Evolutionary conservation across 2,113 vertebrate species (phyloP).

Genomic region (Siphamia tubifer): DNA sequence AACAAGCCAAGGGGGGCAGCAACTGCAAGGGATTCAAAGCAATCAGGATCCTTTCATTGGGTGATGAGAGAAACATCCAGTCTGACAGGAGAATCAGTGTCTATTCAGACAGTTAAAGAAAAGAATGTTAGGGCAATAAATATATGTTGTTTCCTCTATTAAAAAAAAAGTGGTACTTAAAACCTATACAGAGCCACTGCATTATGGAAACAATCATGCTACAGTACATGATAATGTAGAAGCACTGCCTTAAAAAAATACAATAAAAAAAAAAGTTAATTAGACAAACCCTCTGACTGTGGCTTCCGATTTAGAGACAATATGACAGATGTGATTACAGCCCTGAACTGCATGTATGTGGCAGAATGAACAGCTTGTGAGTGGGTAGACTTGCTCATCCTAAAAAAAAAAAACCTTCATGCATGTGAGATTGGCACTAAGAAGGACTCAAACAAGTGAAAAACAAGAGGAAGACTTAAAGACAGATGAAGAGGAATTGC

Average conservation of each 20-base stretch:
- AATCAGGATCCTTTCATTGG: slow-evolving; percentile 58
- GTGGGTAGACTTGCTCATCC: slow-evolving; percentile 68
- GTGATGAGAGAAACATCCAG: slow-evolving; percentile 18
- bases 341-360: slow-evolving; percentile 42
- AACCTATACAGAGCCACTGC: slow-evolving; percentile 8
- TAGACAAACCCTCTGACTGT: not conserved
- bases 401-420: slow-evolving; percentile 54
- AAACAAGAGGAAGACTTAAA: slow-evolving; percentile 33
- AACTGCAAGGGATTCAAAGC: slow-evolving; percentile 48
- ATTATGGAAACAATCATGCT: slow-evolving; percentile 29
- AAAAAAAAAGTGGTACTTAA: slow-evolving; percentile 18
- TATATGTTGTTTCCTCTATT: slow-evolving; percentile 35
- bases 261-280: slow-evolving; percentile 10
- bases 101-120: slow-evolving; percentile 42
- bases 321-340: slow-evolving; percentile 61
- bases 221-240: not conserved
- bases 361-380: slow-evolving; percentile 67
- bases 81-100: slow-evolving; percentile 40
- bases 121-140: slow-evolving; percentile 14
- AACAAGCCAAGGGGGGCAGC: slow-evolving; percentile 24
- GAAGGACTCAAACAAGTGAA: slow-evolving; percentile 33
- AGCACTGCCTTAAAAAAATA: not conserved
- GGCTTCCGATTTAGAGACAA: slow-evolving; percentile 34
- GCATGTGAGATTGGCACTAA: slow-evolving; percentile 44
- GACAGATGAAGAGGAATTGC: slow-evolving; percentile 47